Evolutionary conservation across 2,113 vertebrate species (phyloP).

Genomic region (Tiliqua scincoides): DNA sequence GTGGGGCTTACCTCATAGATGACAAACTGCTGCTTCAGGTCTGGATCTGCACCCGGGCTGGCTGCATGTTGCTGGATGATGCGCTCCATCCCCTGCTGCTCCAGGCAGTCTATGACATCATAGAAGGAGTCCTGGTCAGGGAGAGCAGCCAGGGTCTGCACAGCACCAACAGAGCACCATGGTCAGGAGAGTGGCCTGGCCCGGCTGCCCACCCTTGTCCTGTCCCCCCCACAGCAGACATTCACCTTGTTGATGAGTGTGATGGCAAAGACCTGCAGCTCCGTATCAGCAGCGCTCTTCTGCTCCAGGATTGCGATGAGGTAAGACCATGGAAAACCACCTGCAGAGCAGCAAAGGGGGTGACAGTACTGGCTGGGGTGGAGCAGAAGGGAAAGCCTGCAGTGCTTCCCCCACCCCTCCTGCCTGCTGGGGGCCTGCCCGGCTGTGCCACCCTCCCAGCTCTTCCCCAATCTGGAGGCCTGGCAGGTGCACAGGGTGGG

Average conservation of each 20-base stretch:
- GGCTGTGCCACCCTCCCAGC: too few species aligned
- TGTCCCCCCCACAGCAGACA: not conserved
- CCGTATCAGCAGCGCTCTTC: constrained; percentile 84
- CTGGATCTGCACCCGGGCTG: constrained; percentile 78
- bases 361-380: too few species aligned
- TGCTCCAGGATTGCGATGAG: constrained; percentile 87
- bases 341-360: constrained; percentile 41
- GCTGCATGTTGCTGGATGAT: constrained; percentile 84
- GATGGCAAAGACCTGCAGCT: constrained; percentile 90
- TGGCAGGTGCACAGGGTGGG: not conserved
- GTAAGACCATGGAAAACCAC: constrained; percentile 82
- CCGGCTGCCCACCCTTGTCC: not conserved
- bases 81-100: constrained; percentile 90
- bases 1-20: constrained; percentile 83
- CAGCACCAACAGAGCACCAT: not conserved
- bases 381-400: not conserved
- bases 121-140: constrained; percentile 98
- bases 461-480: not conserved
- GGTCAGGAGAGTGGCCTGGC: not conserved
- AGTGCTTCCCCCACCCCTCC: too few species aligned
- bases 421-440: too few species aligned
- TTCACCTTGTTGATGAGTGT: constrained; percentile 94
- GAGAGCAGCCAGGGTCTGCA: constrained; percentile 86
- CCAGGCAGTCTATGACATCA: constrained; percentile 90
- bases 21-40: constrained; percentile 86